phyloP scores from a whole-genome alignment of 2,888 invertebrate species.

The Pycnomerus fuliginosus region DNA sequence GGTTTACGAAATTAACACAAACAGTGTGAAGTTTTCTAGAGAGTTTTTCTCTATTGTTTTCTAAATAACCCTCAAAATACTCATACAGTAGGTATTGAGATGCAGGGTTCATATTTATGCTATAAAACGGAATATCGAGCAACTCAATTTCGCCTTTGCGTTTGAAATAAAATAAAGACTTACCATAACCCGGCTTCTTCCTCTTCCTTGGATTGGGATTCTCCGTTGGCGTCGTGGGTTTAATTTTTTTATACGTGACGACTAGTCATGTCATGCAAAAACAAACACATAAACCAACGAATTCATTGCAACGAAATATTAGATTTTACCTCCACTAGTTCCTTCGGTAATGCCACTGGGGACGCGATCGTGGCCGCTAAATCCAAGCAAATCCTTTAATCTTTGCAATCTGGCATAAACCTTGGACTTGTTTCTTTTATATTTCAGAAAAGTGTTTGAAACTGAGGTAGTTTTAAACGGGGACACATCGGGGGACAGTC shows the following conservation, averaged over 20 bases:
- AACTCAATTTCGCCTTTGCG: background rate
- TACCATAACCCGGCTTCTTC: constrained; percentile 72
- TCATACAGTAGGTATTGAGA: too few relatives aligned
- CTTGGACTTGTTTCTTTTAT: constrained; percentile 44
- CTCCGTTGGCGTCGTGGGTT: constrained; percentile 35
- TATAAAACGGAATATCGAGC: too few relatives aligned
- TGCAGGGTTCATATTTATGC: too few relatives aligned
- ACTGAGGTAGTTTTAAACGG: constrained; percentile 42
- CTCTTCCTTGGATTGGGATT: constrained; percentile 58
- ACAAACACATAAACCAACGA: constrained; percentile 31
- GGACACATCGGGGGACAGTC: constrained; percentile 36
- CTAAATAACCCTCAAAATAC: too few relatives aligned
- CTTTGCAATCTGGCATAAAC: constrained; percentile 48
- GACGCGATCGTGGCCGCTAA: constrained; percentile 45
- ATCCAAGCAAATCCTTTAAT: constrained; percentile 45
- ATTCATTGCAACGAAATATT: constrained; percentile 27
- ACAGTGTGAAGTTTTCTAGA: too few relatives aligned
- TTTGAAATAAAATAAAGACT: constrained; percentile 37
- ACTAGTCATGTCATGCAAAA: constrained; percentile 57
- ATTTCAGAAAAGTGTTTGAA: constrained; percentile 28
- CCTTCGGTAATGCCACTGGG: constrained; percentile 54
- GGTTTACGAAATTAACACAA: too few relatives aligned
- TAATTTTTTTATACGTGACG: constrained; percentile 80
- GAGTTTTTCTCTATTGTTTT: too few relatives aligned
- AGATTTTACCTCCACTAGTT: constrained; percentile 53